Evolutionary conservation across 2,888 invertebrate genomes (phyloP).

Genomic region (Vandiemenella viatica): DNA sequence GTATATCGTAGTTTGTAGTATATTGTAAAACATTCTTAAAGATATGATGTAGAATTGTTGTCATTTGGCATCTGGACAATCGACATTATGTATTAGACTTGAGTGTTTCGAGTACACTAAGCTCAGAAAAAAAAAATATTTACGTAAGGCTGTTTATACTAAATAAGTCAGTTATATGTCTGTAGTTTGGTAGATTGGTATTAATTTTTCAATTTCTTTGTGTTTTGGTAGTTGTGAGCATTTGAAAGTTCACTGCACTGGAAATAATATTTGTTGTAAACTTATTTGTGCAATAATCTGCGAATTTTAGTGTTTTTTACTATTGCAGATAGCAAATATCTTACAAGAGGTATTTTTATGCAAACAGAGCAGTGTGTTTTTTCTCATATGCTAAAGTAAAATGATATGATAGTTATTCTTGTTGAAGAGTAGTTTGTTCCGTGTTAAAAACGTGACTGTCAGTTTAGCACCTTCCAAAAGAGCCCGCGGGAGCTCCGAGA

Average conservation of each 20-base stretch:
- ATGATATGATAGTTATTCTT: constrained; percentile 7
- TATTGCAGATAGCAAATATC: neutral
- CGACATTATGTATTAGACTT: neutral
- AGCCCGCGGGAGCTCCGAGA: no score
- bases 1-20: neutral
- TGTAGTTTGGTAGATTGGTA: neutral
- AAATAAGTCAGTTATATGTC: neutral
- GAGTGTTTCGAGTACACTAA: neutral
- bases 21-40: neutral
- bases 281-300: neutral
- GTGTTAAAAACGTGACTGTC: neutral
- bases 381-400: neutral
- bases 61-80: neutral
- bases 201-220: neutral
- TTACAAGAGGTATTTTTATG: neutral
- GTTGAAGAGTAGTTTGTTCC: constrained; percentile 5
- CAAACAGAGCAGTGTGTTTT: neutral
- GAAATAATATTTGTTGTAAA: neutral
- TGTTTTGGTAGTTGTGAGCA: neutral
- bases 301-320: neutral
- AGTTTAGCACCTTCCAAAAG: neutral
- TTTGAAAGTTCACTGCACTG: constrained; percentile 1
- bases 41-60: neutral
- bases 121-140: neutral
- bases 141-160: neutral